Conservation (phyloP, 1,140 invertebrate species). For the Cardiocondyla obscurior region DNA sequence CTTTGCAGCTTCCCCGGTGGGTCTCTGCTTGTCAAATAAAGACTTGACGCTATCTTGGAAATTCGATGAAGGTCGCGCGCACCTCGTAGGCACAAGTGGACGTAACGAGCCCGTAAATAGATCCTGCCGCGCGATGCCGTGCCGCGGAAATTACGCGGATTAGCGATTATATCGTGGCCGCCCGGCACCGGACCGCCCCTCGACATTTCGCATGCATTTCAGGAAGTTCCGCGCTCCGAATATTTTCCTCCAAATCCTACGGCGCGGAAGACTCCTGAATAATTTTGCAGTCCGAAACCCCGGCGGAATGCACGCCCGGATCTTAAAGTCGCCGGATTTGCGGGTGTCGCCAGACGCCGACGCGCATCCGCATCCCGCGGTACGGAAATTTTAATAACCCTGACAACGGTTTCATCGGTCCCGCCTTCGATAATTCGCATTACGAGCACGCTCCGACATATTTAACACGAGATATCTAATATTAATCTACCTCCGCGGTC, state of each 20-base stretch:
- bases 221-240: neutral
- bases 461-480: neutral
- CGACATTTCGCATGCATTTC: conserved; percentile 37
- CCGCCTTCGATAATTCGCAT: conserved; percentile 4
- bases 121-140: conserved; percentile 4
- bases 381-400: conserved; percentile 36
- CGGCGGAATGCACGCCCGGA: neutral
- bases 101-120: conserved; percentile 45
- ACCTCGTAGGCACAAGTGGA: conserved; percentile 27
- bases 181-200: neutral
- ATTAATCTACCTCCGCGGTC: neutral
- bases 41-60: conserved; percentile 10
- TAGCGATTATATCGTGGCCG: conserved; percentile 22
- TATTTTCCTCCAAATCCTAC: conserved; percentile 13
- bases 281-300: conserved; percentile 29
- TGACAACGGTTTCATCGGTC: neutral
- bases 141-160: conserved; percentile 42
- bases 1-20: neutral
- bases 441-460: neutral
- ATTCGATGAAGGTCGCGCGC: conserved; percentile 30
- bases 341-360: neutral
- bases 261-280: conserved; percentile 12
- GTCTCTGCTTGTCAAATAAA: conserved; percentile 22
- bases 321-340: conserved; percentile 37
- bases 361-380: neutral